Base-by-base conservation (phyloP, 2,113 vertebrate species). In the Saguinus midas region DNA sequence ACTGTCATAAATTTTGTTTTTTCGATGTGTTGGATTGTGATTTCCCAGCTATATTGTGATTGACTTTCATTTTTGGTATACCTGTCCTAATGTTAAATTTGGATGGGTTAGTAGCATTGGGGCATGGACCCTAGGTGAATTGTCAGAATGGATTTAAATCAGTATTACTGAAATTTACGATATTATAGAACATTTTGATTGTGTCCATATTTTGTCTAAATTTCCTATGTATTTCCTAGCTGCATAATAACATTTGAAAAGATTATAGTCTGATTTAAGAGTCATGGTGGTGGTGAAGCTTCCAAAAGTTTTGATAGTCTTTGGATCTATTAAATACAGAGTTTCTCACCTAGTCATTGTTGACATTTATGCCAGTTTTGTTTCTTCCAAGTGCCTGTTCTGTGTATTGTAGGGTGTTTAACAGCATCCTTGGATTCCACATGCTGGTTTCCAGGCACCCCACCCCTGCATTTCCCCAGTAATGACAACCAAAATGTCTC, bases 21-120 rank as follows among this genome's bases (percentile, higher is more conserved):
- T 96, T 93, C 79, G 58, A 52, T 68, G 57, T 40, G 32, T 72
- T 70, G 66, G 81, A 40, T 95, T 95, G 43, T 95, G 57, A 78
- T 93, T 97, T 93, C 45, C 25, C 75, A 9, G 64, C 13, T 82
- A 1, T 66, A 50, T 35, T 68, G 35, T 82, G 8, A 91, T 95
- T 57, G 80, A 68, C 32, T 87, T 84, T 84, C 32, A 48, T 21
- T 55, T 90, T 87, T 84, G 55, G 10, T 90, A 11, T 75, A 64
- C 27, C 66, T 79, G 55, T 79, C 14, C 64, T 45, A 8, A 2
- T 80, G 40, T 92, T 79, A 72, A 27, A 76, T 93, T 90, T 84
- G 50, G 72, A 14, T n/a, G 23, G 32, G 21, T 20, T 66, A 50
- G 12, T 86, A 20, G 70, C 52, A 14, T 14, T 91, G 66, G 52